phyloP scores from a whole-genome alignment of 1,140 invertebrate species.

The Sycophila sp. region DNA sequence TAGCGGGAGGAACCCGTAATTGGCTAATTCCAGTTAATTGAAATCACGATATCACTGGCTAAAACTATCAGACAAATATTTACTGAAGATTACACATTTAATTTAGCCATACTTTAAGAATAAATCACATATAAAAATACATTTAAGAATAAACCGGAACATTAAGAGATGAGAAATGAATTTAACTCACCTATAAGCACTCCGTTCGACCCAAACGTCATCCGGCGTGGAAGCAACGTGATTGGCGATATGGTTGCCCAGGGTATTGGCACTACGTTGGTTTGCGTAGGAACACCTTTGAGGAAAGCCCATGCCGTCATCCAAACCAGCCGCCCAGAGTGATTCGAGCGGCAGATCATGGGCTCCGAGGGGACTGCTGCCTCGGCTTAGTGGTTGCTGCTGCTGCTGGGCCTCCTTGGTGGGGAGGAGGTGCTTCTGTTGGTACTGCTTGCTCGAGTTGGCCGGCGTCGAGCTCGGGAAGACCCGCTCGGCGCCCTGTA shows the following conservation, averaged over 20 bases:
- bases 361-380: constrained; percentile 40
- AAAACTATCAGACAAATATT: no score
- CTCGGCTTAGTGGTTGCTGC: constrained; percentile 5
- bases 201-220: constrained; percentile 54
- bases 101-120: no score
- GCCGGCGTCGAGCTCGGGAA: constrained; percentile 52
- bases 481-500: constrained; percentile 57
- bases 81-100: no score
- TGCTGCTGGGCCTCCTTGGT: neutral
- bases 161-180: no score
- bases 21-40: no score
- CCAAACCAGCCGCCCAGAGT: constrained; percentile 59
- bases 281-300: constrained; percentile 56
- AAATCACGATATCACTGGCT: no score
- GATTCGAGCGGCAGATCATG: constrained; percentile 57
- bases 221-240: constrained; percentile 36
- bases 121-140: no score
- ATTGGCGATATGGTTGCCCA: constrained; percentile 17
- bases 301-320: constrained; percentile 59
- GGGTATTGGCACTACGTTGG: constrained; percentile 43
- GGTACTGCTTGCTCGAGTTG: constrained; percentile 28
- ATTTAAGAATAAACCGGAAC: no score
- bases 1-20: no score
- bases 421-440: neutral
- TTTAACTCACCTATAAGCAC: constrained; percentile 48